Base-by-base conservation (phyloP, 2,113 vertebrate genomes). In the Pavo muticus region DNA sequence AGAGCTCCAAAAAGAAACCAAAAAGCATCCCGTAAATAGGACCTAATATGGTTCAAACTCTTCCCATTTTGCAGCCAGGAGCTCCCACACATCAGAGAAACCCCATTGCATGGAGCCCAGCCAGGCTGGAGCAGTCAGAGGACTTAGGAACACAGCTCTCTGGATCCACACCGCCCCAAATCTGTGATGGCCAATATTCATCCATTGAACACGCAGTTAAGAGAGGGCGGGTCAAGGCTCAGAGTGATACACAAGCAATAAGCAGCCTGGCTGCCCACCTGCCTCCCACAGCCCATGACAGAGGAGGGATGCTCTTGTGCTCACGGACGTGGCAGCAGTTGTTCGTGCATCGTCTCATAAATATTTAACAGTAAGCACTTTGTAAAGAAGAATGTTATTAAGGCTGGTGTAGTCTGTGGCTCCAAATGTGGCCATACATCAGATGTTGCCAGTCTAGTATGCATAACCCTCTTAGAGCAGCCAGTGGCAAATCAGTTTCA, bases 321-420 rank as follows among this genome's bases (percentile, higher is more conserved):
- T 78, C 56, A 2, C 23, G 61, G 88, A 67, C 87, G 47, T 5
- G 77, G 82, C 45, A 18, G 23, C 3, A 83, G 64, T 57, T 61
- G 88, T 23, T 95, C 94, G 69, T 27, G 89, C 90, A 20, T 88
- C 4, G 19, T 40, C 92, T 97, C 97, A 97, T 98, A 79, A 97
- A 98, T 98, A 97, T 97, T 98, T 97, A 98, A 97, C 72, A 81
- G 80, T 2, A 54, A 96, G 93, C 95, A 70, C 94, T 97, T 96
- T 94, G 97, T 94, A 94, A 96, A 97, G 91, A 97, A 94, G 96
- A 95, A 92, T 95, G 92, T 97, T 97, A 96, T 96, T 97, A 97
- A 96, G 96, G 94, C 90, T 40, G 82, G 84, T 95, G 73, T 91
- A 78, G 78, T 94, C 87, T 88, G 79, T 56, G 78, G 87, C 86